phyloP scores from a whole-genome alignment of 2,888 invertebrate genomes.

The Apodemia duryi region DNA sequence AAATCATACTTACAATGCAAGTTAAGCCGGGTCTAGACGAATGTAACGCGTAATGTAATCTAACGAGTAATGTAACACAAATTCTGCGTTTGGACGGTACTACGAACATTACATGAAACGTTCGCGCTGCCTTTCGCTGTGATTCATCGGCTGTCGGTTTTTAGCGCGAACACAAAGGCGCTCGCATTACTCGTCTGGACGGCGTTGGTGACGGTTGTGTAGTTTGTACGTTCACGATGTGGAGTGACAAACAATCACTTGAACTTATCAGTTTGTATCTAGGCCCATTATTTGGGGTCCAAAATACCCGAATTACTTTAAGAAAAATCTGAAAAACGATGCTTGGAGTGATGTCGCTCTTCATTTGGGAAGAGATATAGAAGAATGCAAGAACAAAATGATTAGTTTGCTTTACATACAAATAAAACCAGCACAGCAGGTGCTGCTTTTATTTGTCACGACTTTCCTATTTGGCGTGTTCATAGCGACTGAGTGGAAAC shows the following conservation, averaged over 20 bases:
- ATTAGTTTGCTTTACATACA: not conserved
- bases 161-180: not conserved
- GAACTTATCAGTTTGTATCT: conserved; percentile 2
- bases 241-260: conserved; percentile 7
- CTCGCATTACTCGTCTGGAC: not conserved
- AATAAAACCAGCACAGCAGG: no score
- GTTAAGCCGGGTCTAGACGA: not conserved
- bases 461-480: no score
- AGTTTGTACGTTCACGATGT: not conserved
- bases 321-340: no score
- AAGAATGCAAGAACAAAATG: conserved; percentile 4
- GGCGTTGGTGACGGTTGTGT: not conserved
- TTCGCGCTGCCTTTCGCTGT: not conserved
- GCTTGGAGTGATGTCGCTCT: not conserved
- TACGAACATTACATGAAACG: not conserved
- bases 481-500: no score
- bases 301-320: no score
- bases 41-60: conserved; percentile 2
- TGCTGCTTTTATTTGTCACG: no score
- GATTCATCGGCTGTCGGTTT: conserved; percentile 2
- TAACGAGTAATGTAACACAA: not conserved
- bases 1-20: no score
- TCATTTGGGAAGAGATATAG: not conserved
- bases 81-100: not conserved
- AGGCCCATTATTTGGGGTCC: not conserved